Percentiles rank a stretch among this genome's conserved stretches.
These are phyloP conservation scores for Eptesicus fuscus DNA, from an alignment of 2,113 vertebrate genomes.

Conservation along the genomic window DNA sequence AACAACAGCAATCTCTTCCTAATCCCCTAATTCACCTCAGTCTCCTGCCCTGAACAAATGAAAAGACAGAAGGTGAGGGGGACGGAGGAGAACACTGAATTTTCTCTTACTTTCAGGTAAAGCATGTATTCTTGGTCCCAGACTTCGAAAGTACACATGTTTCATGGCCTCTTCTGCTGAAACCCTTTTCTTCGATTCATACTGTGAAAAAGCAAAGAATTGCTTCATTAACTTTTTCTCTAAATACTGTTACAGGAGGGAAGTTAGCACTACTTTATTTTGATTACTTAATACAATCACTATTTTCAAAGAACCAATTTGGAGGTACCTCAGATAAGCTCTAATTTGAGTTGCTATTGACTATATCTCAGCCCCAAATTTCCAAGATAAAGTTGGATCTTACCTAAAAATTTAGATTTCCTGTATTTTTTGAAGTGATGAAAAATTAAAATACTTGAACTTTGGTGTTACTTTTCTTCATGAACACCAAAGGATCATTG, in stretches of 20 bases:
- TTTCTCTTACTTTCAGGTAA: slow-evolving; percentile 95
- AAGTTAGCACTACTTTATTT: neutral
- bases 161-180: slow-evolving; percentile 99
- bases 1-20: neutral
- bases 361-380: neutral
- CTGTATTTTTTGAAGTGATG: slow-evolving; percentile 18
- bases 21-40: neutral
- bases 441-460: slow-evolving; percentile 41
- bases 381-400: slow-evolving; percentile 33
- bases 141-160: slow-evolving; percentile 95
- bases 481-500: neutral
- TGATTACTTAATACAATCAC: neutral
- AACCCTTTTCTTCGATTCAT: slow-evolving; percentile 97
- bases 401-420: slow-evolving; percentile 49
- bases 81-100: neutral
- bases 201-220: slow-evolving; percentile 82
- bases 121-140: slow-evolving; percentile 91
- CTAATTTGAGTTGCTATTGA: neutral
- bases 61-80: slow-evolving; percentile 21
- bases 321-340: neutral
- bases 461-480: slow-evolving; percentile 1
- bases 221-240: slow-evolving; percentile 35
- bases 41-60: neutral
- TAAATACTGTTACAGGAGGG: neutral
- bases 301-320: slow-evolving; percentile 8